These are phyloP conservation scores for Nemotelus pantherinus DNA, from an alignment of 2,888 invertebrate genomes.

Conservation along the genomic window DNA sequence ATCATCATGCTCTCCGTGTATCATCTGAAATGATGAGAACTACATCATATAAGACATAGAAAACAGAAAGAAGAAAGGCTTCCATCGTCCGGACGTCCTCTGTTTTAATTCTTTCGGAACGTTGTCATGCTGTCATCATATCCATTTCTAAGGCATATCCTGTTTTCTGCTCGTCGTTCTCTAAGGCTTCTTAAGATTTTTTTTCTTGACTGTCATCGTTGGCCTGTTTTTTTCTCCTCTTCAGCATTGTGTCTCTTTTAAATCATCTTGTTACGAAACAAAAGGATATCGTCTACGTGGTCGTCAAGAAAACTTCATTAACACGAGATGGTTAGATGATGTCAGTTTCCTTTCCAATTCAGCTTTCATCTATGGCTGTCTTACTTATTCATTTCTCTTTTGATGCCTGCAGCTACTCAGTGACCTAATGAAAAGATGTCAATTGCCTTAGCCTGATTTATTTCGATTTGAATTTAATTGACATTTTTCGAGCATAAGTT, in stretches of 20 bases:
- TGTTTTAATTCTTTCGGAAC: conserved; percentile 17
- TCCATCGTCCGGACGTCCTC: conserved; percentile 19
- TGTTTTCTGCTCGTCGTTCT: not conserved
- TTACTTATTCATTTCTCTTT: not conserved
- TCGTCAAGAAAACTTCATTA: conserved; percentile 39
- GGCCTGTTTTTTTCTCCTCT: not conserved
- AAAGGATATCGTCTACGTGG: conserved; percentile 36
- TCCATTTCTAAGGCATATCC: conserved; percentile 21
- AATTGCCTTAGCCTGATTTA: not conserved
- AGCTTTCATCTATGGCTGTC: not conserved
- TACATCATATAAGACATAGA: conserved; percentile 8
- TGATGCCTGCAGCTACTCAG: not conserved
- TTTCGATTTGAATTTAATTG: not conserved
- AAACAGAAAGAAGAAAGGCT: not conserved
- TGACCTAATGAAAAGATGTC: conserved; percentile 12
- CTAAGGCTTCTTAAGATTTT: not conserved
- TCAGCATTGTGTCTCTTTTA: conserved; percentile 24
- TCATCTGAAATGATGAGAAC: not conserved
- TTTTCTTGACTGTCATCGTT: not conserved
- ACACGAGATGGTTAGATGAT: conserved; percentile 36
- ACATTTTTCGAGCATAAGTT: too few relatives aligned
- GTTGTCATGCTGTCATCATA: conserved; percentile 33
- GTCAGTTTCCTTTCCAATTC: conserved; percentile 17
- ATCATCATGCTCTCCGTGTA: not conserved
- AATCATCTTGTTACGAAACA: conserved; percentile 36